Evolutionary conservation across 2,113 vertebrate species (phyloP), one percentile per base, ranked within the genome.

Genomic region (Deroptyus accipitrinus): DNA sequence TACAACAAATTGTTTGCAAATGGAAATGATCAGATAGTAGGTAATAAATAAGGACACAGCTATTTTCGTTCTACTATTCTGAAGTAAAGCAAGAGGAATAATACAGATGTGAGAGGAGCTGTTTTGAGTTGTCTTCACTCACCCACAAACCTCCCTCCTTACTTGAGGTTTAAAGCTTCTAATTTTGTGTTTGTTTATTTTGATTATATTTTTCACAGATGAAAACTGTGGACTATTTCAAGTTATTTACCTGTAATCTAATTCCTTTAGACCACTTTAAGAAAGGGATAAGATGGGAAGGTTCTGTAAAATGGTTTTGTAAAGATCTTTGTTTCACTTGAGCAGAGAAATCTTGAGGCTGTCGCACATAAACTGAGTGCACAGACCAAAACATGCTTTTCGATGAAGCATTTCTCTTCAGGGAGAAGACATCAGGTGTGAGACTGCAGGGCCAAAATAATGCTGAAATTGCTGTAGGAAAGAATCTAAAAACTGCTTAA

Each of bases 391-490:
- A n/a, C 31, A 49, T n/a, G 11, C 1, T 8, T 37, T 59, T 62
- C 62, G 31, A 7, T 83, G 35, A 73, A 83, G 55, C 24, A 48
- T 77, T 86, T 80, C 30, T 93, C 68, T 78, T 82, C 19, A 61
- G 48, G 57, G 78, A 75, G 55, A 70, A 70, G 39, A 31, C 48
- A 61, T 68, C 76, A 68, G 54, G 19, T 91, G 39, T 57, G 74
- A 86, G 35, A 61, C 64, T 78, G 14, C 25, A 41, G 52, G 31
- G 30, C 4, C 1, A 66, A 95, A 92, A 79, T 70, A 86, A n/a
- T 63, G 22, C 42, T 81, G 90, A 79, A 94, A 82, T 79, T 95
- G 68, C 64, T 81, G 39, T 61, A 68, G 66, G 46, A 83, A 91
- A 55, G n/a, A 83, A 63, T 75, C 23, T 63, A 41, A 86, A 42